These are phyloP conservation scores for Alauda arvensis DNA, from an alignment of 2,797 vertebrate genomes.

Conservation along the genomic window DNA sequence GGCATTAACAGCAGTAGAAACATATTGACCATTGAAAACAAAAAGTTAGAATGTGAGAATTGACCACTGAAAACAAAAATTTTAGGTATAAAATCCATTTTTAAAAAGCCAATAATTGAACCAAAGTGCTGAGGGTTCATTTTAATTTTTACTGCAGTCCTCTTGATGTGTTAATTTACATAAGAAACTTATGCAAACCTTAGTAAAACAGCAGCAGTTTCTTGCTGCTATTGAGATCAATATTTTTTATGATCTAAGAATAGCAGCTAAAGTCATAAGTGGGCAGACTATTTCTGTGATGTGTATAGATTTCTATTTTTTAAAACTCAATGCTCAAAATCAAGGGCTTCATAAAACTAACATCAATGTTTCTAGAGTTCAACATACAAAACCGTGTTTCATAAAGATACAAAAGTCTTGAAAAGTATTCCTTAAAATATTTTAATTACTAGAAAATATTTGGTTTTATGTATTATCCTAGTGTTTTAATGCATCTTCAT, in stretches of 20 bases:
- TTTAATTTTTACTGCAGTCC: background rate
- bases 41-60: background rate
- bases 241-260: background rate
- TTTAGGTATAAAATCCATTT: background rate
- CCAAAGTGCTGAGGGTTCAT: background rate
- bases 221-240: background rate
- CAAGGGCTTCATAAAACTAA: background rate
- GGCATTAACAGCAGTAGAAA: background rate
- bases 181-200: background rate
- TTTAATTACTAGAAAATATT: background rate
- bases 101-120: background rate
- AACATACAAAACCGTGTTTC: background rate
- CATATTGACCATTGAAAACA: background rate
- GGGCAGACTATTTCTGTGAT: background rate
- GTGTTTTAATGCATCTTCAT: background rate
- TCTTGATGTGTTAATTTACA: background rate
- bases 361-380: background rate
- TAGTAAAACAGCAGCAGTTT: background rate
- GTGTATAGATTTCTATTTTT: background rate
- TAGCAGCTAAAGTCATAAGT: background rate
- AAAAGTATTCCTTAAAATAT: background rate
- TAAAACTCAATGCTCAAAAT: background rate
- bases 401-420: background rate
- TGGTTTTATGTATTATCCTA: fast-evolving
- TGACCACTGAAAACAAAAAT: background rate